Base-by-base conservation (phyloP, 2,888 invertebrate species). In the Thelaira solivaga region DNA sequence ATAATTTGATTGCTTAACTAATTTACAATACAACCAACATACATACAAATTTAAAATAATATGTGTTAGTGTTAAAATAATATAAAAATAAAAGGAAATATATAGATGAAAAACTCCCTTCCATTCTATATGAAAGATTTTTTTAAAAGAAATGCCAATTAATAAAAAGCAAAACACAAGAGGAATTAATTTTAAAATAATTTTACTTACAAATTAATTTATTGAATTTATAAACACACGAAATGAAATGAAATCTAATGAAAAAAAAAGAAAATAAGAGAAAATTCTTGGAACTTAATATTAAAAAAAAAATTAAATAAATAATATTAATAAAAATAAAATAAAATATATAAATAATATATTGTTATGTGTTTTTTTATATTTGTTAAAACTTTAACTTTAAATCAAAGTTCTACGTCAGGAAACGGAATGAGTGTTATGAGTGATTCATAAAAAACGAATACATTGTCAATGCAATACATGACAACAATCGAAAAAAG, bases 1-100 rank as follows among this genome's bases (percentile, higher is more conserved):
- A 65, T 74, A 74, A 69, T 73, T 68, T 77, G 59, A 73, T 68
- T 64, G 64, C 68, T 80, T 80, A 73, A 73, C 59, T 76, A 76
- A 53, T 74, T 65, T 39, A 26, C 49, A 53, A 18, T 53, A 55
- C 2, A 62, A 71, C 24, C 11, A 11, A 41, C 20, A 59, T 43
- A 39, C 39, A 65, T 24, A 47, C 18, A 69, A 57, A 39, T 59
- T 64, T 49, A 64, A n/a, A 64, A 55, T 64, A 59, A 45, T 29
- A 77, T 47, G 69, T 26, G 6, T 26, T 10, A 72, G 59, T 65
- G 68, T 68, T 57, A 68, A 73, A 69, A 68, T 68, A 76, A 62
- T 57, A 34, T 68, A 68, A 55, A 71, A 68, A 67, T 43, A 39
- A 65, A 73, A 57, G 36, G 4, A 55, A 62, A 41, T 1, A 67